These are phyloP conservation scores for Hydractinia symbiolongicarpus DNA, from an alignment of 30 jellyfish, hydroid and myxozoan genomes.

Conservation along the genomic window DNA sequence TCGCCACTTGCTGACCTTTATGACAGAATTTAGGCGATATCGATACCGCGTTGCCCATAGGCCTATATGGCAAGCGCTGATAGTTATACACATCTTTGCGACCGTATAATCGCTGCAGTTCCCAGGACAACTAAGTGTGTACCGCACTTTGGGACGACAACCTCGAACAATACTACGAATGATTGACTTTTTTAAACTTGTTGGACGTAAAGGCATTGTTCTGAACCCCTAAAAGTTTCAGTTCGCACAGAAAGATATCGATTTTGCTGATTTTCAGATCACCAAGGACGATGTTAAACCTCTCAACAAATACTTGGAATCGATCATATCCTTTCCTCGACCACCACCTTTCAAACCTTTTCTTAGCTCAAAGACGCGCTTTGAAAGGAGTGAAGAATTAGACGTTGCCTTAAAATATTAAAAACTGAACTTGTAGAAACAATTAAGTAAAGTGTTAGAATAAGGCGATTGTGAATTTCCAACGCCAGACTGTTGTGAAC, in stretches of 20 bases:
- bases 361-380: slow-evolving; percentile 32
- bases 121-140: slow-evolving; percentile 20
- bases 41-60: slow-evolving; percentile 23
- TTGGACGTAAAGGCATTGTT: slow-evolving; percentile 15
- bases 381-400: slow-evolving; percentile 24
- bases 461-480: too few relatives aligned
- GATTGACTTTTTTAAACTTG: slow-evolving; percentile 13
- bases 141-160: slow-evolving; percentile 26
- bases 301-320: slow-evolving; percentile 15
- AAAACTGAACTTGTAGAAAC: slow-evolving; percentile 3
- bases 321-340: not conserved
- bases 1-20: slow-evolving; percentile 18
- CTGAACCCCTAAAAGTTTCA: slow-evolving; percentile 17
- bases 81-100: slow-evolving; percentile 42
- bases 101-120: slow-evolving; percentile 24
- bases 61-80: slow-evolving; percentile 46
- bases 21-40: slow-evolving; percentile 5
- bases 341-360: slow-evolving; percentile 38
- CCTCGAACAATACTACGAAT: slow-evolving; percentile 15
- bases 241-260: slow-evolving; percentile 19
- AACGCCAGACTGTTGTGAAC: slow-evolving; percentile 25
- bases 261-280: slow-evolving; percentile 19
- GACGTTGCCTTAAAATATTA: slow-evolving; percentile 18
- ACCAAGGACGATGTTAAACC: slow-evolving; percentile 16
- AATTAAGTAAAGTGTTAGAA: too few relatives aligned